Evolutionary conservation across 2,797 vertebrate genomes (phyloP), one percentile per base, ranked within the genome.

Genomic region (Podargus strigoides): DNA sequence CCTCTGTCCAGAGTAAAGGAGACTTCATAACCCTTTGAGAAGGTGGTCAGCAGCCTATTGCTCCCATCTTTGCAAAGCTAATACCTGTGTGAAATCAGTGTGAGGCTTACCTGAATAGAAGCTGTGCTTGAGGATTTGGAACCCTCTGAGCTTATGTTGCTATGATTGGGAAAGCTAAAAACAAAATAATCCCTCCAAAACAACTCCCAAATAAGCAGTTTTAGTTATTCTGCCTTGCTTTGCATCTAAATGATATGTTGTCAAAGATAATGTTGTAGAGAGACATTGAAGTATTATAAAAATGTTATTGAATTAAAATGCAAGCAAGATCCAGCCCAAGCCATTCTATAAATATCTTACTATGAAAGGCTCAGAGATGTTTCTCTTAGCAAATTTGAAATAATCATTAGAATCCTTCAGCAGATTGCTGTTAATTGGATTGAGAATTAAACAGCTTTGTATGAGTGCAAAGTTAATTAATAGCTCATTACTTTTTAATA

Each of bases 401-500:
- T 98, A 98, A 98, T 98, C 97, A 96, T 98, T 98, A 97, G 97
- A 97, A 97, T 97, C 97, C 97, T 98, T 98, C 97, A 98, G 97
- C 96, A 98, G 97, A 98, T 98, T 98, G 98, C 94, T 92, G 96
- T 95, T 98, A 98, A 98, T 98, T 98, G 97, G 98, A 98, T 97
- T 96, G 98, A 98, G 98, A 98, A 97, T 98, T 98, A 98, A 98
- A 96, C 96, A 97, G 97, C 97, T 98, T 97, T 98, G 97, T 97
- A 95, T 96, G 97, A 97, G 97, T 97, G 95, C 96, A 96, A 97
- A 97, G 97, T 98, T 98, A 98, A 98, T 98, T 98, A 98, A 98
- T 98, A 98, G 98, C 97, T 98, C 98, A 98, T 98, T 98, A 98
- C 97, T 98, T 98, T 98, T 98, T 98, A 98, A 98, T 98, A 97